Evolutionary conservation across 2,888 invertebrate species (phyloP).

Genomic region (Metallyticus violacea): DNA sequence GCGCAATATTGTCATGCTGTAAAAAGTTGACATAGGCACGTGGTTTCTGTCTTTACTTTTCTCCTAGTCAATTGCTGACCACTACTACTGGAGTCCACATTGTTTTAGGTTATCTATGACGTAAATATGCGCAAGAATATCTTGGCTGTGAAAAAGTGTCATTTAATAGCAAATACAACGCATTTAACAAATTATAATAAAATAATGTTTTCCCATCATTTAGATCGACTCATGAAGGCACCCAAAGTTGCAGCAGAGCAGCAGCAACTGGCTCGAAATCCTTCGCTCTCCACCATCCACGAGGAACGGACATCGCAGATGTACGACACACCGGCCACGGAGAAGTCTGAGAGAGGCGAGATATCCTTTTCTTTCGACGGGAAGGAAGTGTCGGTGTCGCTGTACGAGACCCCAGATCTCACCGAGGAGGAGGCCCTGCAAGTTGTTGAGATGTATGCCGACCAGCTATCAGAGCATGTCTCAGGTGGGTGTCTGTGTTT

Average conservation of each 20-base stretch:
- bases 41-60: too few species aligned
- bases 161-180: too few species aligned
- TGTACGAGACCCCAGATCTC: constrained; percentile 89
- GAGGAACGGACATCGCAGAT: constrained; percentile 87
- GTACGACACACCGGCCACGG: constrained; percentile 77
- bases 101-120: too few species aligned
- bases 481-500: constrained; percentile 57
- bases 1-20: too few species aligned
- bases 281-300: constrained; percentile 86
- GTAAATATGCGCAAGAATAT: too few species aligned
- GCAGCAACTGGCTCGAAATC: constrained; percentile 59
- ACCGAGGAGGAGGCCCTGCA: constrained; percentile 89
- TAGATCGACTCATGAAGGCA: not conserved
- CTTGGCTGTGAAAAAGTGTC: too few species aligned
- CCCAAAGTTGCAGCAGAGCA: not conserved
- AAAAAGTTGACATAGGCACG: too few species aligned
- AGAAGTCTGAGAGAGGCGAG: constrained; percentile 66
- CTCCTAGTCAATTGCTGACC: too few species aligned
- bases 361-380: constrained; percentile 90
- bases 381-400: constrained; percentile 85
- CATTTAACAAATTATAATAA: too few species aligned
- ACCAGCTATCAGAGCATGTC: constrained; percentile 86
- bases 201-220: not conserved
- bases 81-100: too few species aligned
- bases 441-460: constrained; percentile 92